Base-by-base conservation (phyloP, 2,888 invertebrate species). In the Euzophera pinguis region DNA sequence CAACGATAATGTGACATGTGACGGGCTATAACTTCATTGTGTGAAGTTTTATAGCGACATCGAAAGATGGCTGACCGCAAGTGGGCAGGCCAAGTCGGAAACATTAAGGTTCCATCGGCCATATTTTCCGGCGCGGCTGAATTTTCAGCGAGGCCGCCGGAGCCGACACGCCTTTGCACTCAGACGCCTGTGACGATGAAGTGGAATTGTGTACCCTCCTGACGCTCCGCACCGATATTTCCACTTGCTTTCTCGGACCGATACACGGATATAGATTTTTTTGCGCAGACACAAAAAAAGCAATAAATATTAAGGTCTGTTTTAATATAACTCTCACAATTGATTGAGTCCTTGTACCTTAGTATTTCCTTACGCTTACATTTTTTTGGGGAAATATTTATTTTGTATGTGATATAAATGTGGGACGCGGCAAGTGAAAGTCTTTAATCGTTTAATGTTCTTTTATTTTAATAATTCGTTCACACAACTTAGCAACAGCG, bases 101-200 rank as follows among this genome's bases (percentile, higher is more conserved):
- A 84, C 88, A 88, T 88, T 88, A 87, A 78, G 85, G 86, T 81
- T 81, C 86, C 85, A 86, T 86, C 84, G 82, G 82, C 84, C 81
- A 85, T 86, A 87, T 84, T 87, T 85, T 83, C 84, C 82, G 84
- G 81, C 73, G 63, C 64, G 63, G 73, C 71, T 72, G 79, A 83
- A 82, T 84, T 86, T 86, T 81, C 84, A 37, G n/a, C 50, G 73
- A 77, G 79, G 80, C 83, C 78, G 73, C 71, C 67, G 69, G 79
- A 69, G 74, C 80, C 81, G 83, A 88, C 88, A 88, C 84, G 88
- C 83, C 87, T 88, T 88, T 88, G 88, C 88, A 88, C 88, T 89
- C 85, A 87, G 81, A 78, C 79, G 71, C 76, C 72, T 7, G 76
- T 73, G 64, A 64, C 73, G 73, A 81, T 78, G 77, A 75, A 83